Evolutionary conservation across 2,888 invertebrate genomes (phyloP).

Genomic region (Strigamia transsilvanica): DNA sequence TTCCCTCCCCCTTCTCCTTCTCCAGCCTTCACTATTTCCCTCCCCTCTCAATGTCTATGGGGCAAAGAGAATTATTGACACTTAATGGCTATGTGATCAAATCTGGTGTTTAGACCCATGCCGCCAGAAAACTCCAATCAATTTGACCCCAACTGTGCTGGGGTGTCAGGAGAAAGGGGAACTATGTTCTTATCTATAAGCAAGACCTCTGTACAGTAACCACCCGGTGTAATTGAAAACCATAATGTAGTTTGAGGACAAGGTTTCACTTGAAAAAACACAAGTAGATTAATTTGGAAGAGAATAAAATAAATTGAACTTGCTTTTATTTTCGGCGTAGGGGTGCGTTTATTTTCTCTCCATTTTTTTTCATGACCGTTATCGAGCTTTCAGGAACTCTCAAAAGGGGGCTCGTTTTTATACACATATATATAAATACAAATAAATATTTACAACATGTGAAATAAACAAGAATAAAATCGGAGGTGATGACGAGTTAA

Average conservation of each 20-base stretch:
- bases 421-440: no score
- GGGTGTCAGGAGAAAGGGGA: constrained; percentile 13
- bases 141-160: constrained; percentile 20
- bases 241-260: constrained; percentile 20
- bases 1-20: neutral
- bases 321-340: no score
- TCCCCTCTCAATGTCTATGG: constrained; percentile 6
- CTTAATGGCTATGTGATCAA: constrained; percentile 20
- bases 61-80: constrained; percentile 20
- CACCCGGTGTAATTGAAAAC: constrained; percentile 5
- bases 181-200: constrained; percentile 20
- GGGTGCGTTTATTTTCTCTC: no score
- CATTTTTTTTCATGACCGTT: no score
- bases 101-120: constrained; percentile 20
- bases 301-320: no score
- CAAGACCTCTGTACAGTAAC: constrained; percentile 13
- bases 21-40: neutral
- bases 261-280: neutral
- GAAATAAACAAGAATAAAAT: no score
- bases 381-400: no score
- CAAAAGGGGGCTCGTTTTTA: no score
- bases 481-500: no score
- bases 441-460: no score
- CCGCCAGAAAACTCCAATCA: constrained; percentile 20
- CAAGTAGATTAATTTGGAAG: no score